These are phyloP conservation scores for Polyploca ridens DNA, from an alignment of 2,888 invertebrate species.

Conservation along the genomic window DNA sequence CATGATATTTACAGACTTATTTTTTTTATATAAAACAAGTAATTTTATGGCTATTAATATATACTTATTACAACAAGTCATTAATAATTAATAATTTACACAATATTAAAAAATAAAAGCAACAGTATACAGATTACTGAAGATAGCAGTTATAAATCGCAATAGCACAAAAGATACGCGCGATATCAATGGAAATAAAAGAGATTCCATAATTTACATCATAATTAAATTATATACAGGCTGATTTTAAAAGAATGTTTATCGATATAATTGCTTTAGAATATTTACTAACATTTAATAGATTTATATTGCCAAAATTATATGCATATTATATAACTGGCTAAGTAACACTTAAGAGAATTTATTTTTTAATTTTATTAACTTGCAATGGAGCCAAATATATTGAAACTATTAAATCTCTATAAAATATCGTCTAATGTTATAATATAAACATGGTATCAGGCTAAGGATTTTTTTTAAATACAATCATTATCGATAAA, in stretches of 20 bases:
- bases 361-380: neutral
- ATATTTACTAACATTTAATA: constrained; percentile 31
- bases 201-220: constrained; percentile 82
- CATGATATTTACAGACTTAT: constrained; percentile 83
- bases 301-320: constrained; percentile 34
- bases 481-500: neutral
- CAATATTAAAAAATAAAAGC: constrained; percentile 78
- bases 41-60: constrained; percentile 83
- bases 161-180: constrained; percentile 72
- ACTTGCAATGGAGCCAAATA: neutral
- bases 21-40: constrained; percentile 82
- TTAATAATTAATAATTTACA: constrained; percentile 83
- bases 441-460: neutral
- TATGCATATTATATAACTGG: constrained; percentile 18
- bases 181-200: constrained; percentile 75
- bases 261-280: constrained; percentile 62
- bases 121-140: constrained; percentile 78
- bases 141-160: constrained; percentile 70
- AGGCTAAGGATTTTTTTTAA: too few relatives aligned
- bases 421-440: neutral
- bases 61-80: constrained; percentile 83
- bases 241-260: constrained; percentile 66
- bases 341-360: constrained; percentile 3
- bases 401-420: neutral
- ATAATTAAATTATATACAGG: constrained; percentile 76